Evolutionary conservation across 2,797 vertebrate species (phyloP).

Genomic region (Discoglossus pictus): DNA sequence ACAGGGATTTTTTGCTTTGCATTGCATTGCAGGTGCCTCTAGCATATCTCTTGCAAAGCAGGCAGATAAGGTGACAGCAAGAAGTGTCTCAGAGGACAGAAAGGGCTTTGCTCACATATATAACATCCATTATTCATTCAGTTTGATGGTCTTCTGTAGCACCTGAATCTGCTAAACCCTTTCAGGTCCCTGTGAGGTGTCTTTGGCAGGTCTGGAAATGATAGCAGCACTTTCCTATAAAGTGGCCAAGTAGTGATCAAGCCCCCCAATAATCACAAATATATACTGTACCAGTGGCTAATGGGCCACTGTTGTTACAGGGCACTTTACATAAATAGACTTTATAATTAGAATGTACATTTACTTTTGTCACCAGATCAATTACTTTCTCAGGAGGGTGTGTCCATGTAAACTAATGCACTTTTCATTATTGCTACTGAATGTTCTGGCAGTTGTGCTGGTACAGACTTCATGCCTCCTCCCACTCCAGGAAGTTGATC

Average conservation of each 20-base stretch:
- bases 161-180: slow-evolving; percentile 41
- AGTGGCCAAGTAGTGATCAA: slow-evolving; percentile 22
- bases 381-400: too few relatives aligned
- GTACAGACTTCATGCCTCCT: too few relatives aligned
- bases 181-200: slow-evolving; percentile 40
- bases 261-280: slow-evolving; percentile 18
- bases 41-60: slow-evolving; percentile 51
- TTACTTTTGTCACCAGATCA: too few relatives aligned
- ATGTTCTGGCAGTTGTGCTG: too few relatives aligned
- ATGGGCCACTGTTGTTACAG: too few relatives aligned
- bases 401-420: too few relatives aligned
- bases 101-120: slow-evolving; percentile 44
- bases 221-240: slow-evolving; percentile 16
- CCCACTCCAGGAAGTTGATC: too few relatives aligned
- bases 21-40: slow-evolving; percentile 42
- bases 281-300: too few relatives aligned
- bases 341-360: too few relatives aligned
- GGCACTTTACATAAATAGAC: too few relatives aligned
- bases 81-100: slow-evolving; percentile 50
- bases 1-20: slow-evolving; percentile 31
- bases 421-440: too few relatives aligned
- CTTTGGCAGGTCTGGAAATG: slow-evolving; percentile 11
- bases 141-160: slow-evolving; percentile 45
- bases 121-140: slow-evolving; percentile 49
- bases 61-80: slow-evolving; percentile 51